These are phyloP conservation scores for Trachelus troglodyta DNA, from an alignment of 2,888 invertebrate genomes.

Conservation along the genomic window DNA sequence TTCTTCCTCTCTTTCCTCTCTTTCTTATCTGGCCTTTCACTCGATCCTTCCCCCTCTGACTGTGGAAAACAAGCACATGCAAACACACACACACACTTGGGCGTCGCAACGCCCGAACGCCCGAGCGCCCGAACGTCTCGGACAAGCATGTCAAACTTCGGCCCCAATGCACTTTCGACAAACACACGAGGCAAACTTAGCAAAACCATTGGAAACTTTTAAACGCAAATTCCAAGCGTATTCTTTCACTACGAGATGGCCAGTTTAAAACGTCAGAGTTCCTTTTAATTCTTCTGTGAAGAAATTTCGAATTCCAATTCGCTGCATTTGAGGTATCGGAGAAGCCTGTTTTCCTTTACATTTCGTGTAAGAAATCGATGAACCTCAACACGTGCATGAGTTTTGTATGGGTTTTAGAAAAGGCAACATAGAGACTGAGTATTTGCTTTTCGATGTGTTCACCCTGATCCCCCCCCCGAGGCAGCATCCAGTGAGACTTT, in stretches of 20 bases:
- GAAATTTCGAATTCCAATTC: background rate
- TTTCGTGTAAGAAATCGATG: too few relatives aligned
- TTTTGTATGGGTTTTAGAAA: too few relatives aligned
- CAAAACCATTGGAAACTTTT: constrained; percentile 44
- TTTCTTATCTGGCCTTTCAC: constrained; percentile 3
- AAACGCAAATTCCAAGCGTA: constrained; percentile 43
- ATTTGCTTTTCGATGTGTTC: too few relatives aligned
- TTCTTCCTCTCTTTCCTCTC: constrained; percentile 11
- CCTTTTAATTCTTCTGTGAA: background rate
- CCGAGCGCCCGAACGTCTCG: constrained; percentile 28
- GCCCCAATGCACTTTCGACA: constrained; percentile 40
- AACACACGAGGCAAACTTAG: constrained; percentile 35
- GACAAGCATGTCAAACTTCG: constrained; percentile 43
- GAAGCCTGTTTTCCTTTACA: too few relatives aligned
- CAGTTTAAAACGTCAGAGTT: background rate
- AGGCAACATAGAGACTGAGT: too few relatives aligned
- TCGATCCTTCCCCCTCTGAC: constrained; percentile 7
- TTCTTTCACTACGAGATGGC: constrained; percentile 6
- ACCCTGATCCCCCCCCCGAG: too few relatives aligned
- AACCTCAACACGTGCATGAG: too few relatives aligned
- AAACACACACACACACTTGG: constrained; percentile 29
- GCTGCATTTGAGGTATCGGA: too few relatives aligned
- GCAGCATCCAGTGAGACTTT: too few relatives aligned
- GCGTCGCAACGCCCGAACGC: constrained; percentile 9
- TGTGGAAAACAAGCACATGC: constrained; percentile 46